These are phyloP conservation scores for Drosophila pseudotalamancana DNA, from an alignment of 2,888 invertebrate species.

Conservation along the genomic window DNA sequence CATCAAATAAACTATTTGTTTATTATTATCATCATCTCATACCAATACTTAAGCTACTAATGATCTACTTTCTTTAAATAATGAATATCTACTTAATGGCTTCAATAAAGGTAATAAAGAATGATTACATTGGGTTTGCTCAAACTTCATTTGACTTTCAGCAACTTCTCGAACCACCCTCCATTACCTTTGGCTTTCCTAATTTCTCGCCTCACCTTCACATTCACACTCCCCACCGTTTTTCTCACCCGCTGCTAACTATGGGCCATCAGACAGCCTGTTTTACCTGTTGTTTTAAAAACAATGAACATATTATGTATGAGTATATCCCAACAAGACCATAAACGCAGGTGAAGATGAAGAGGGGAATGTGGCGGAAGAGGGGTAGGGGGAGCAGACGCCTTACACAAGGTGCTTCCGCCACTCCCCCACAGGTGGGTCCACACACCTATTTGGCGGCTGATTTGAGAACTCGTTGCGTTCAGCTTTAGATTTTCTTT, in stretches of 20 bases:
- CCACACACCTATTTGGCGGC: slow-evolving; percentile 17
- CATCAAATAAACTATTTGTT: too few species aligned
- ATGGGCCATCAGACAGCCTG: slow-evolving; percentile 33
- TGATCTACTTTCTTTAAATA: too few species aligned
- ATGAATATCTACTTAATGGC: too few species aligned
- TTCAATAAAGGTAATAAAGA: too few species aligned
- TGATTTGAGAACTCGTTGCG: slow-evolving; percentile 61
- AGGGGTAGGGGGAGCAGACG: not conserved
- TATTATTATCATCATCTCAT: too few species aligned
- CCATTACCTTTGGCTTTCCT: not conserved
- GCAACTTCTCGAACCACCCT: slow-evolving; percentile 12
- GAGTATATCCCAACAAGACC: slow-evolving; percentile 40
- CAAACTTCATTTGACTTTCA: too few species aligned
- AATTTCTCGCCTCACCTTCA: slow-evolving; percentile 8
- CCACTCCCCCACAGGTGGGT: slow-evolving; percentile 8
- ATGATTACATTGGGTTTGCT: too few species aligned
- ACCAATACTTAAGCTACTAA: too few species aligned
- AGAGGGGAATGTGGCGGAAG: not conserved
- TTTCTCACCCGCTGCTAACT: not conserved
- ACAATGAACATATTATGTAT: slow-evolving; percentile 72
- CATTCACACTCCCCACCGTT: not conserved
- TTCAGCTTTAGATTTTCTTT: slow-evolving; percentile 45
- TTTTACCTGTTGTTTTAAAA: slow-evolving; percentile 61
- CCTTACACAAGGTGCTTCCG: slow-evolving; percentile 67
- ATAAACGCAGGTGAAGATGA: slow-evolving; percentile 12